Evolutionary conservation across 2,113 vertebrate species (phyloP).

Genomic region (Carassius gibelio): DNA sequence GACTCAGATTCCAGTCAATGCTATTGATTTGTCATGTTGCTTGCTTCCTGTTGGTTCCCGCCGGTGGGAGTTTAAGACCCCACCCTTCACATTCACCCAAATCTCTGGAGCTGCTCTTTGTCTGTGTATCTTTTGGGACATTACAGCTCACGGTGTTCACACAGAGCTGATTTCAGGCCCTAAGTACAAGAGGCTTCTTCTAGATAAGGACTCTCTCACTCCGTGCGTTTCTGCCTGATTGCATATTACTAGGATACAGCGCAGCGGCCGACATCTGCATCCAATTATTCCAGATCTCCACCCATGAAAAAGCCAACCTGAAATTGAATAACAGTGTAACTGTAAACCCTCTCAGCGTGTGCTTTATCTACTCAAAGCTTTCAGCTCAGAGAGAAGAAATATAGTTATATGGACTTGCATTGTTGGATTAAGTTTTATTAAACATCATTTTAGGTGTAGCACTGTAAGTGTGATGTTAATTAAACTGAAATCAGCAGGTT

Average conservation of each 20-base stretch:
- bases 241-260: slow-evolving; percentile 37
- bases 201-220: slow-evolving; percentile 31
- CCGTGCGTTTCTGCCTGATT: slow-evolving; percentile 44
- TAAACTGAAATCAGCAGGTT: not conserved
- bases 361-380: slow-evolving; percentile 22
- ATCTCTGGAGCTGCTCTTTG: slow-evolving; percentile 20
- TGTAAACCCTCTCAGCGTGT: slow-evolving; percentile 40
- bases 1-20: slow-evolving; percentile 59
- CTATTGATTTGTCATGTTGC: slow-evolving; percentile 71
- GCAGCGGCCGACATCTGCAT: slow-evolving; percentile 56
- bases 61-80: slow-evolving; percentile 64
- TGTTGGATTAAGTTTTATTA: not conserved
- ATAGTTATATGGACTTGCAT: not conserved
- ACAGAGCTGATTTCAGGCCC: not conserved
- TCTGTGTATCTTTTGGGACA: not conserved
- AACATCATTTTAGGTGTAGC: not conserved
- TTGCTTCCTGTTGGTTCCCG: slow-evolving; percentile 63
- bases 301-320: slow-evolving; percentile 45
- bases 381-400: slow-evolving; percentile 8
- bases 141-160: not conserved
- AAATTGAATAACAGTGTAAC: slow-evolving; percentile 50
- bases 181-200: slow-evolving; percentile 3
- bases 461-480: not conserved
- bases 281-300: slow-evolving; percentile 54
- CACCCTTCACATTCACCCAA: not conserved